Conservation (phyloP, 1,140 invertebrate genomes). For the Aradophagus sp. region DNA sequence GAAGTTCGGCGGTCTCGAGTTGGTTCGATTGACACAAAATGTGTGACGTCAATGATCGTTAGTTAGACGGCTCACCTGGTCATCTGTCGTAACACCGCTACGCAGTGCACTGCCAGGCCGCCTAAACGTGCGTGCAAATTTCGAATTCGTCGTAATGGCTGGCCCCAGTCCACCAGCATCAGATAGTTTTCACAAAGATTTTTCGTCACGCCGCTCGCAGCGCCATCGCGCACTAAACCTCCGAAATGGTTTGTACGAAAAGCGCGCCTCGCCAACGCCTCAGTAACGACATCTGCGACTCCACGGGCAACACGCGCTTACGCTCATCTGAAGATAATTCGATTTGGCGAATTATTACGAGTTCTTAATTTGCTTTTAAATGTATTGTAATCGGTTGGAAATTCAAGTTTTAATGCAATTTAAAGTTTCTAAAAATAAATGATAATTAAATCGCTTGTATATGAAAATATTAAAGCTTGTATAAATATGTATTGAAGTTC, state of each 20-base stretch:
- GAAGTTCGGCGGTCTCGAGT: conserved; percentile 37
- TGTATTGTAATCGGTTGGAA: too few relatives aligned
- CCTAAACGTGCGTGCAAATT: conserved; percentile 28
- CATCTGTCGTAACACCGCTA: conserved; percentile 24
- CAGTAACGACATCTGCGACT: conserved; percentile 11
- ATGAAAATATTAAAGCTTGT: too few relatives aligned
- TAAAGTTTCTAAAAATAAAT: too few relatives aligned
- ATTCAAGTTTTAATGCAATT: too few relatives aligned
- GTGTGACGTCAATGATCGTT: conserved; percentile 44
- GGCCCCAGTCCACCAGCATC: conserved; percentile 61
- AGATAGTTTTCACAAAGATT: conserved; percentile 56
- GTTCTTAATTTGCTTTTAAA: too few relatives aligned
- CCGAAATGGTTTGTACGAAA: too few relatives aligned
- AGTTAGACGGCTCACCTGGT: conserved; percentile 43
- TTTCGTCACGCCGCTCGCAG: conserved; percentile 47
- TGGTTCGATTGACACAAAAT: conserved; percentile 25
- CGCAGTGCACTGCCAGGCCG: conserved; percentile 23
- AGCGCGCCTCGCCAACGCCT: not conserved
- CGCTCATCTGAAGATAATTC: too few relatives aligned
- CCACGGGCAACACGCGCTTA: too few relatives aligned
- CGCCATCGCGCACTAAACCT: conserved; percentile 58
- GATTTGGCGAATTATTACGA: too few relatives aligned
- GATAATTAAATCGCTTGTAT: too few relatives aligned
- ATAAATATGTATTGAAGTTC: too few relatives aligned
- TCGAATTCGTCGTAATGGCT: conserved; percentile 65